A percentile compares a stretch with the other conserved stretches of the same genome.
Evolutionary conservation across 2,888 invertebrate genomes (phyloP).

Genomic region (Chrysodeixis includens): DNA sequence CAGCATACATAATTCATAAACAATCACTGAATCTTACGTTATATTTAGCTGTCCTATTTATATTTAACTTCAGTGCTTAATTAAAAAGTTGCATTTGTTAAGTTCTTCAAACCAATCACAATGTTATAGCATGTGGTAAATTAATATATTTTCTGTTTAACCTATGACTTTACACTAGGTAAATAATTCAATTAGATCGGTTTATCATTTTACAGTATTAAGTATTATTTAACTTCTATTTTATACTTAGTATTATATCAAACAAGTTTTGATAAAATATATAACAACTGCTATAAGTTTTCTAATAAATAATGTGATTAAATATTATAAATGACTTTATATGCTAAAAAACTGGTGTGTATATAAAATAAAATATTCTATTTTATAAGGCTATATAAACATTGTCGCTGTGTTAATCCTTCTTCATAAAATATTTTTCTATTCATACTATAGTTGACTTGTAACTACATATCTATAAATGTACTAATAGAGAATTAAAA

Average conservation of each 20-base stretch:
- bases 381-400: conserved; percentile 20
- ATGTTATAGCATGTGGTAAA: neutral
- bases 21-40: neutral
- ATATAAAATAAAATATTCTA: conserved; percentile 26
- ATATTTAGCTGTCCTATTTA: conserved; percentile 7
- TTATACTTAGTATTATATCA: conserved; percentile 32
- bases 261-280: conserved; percentile 18
- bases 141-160: conserved; percentile 10
- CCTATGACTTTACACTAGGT: conserved; percentile 20
- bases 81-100: conserved; percentile 5
- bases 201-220: conserved; percentile 18
- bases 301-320: conserved; percentile 48
- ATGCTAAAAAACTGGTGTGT: conserved; percentile 22
- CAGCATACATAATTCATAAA: neutral
- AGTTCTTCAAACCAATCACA: neutral
- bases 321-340: conserved; percentile 36
- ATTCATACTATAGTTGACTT: neutral
- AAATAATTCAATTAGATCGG: conserved; percentile 27
- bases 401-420: conserved; percentile 20
- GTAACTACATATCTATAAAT: neutral
- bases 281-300: conserved; percentile 22
- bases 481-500: neutral
- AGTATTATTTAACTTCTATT: conserved; percentile 28
- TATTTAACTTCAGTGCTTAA: neutral
- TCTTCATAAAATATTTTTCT: neutral